Evolutionary conservation across 2,888 invertebrate species (phyloP), one percentile per base, ranked within the genome.

Genomic region (Hirudinaria manillensis): DNA sequence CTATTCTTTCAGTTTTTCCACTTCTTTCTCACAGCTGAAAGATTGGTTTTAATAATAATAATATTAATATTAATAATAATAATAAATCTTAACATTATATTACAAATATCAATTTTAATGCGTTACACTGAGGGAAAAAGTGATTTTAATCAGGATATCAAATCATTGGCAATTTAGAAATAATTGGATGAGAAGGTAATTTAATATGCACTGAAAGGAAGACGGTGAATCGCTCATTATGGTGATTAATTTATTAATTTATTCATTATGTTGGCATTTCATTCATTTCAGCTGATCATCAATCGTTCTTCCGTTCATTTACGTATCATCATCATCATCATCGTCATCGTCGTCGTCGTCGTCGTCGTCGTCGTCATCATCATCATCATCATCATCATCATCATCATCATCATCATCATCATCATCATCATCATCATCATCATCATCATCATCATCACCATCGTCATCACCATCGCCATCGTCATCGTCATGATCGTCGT

Each of bases 151-250:
- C 53, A 53, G 21, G 6, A n/a, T 24, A 61, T 61, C 61, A 61
- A 61, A 24, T 4, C n/a, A 61, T 27, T n/a, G n/a, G n/a, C 61
- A 61, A 7, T 27, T 27, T 24, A 61, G 1, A 24, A 61, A 13
- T 61, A 24, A 61, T 27, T 61, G 3, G 21, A 61, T 16, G 27
- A 1, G 29, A 29, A 29, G 21, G 7, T 29, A 61, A 61, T 24
- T 2, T 2, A 13, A 27, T 10, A 61, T 13, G 61, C 13, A 19
- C 1, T 24, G 32, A 24, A 53, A 88, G 86, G 93, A 93, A 93
- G 90, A 86, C 91, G 92, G 84, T 91, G 90, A 82, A 91, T 90
- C 70, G 45, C 45, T 45, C 45, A 45, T 45, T 10, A 45, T 1
- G 45, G 16, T 45, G 45, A 45, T 45, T 45, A 7, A 45, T 45